Percentiles rank a stretch among this genome's conserved stretches.
These are phyloP conservation scores for Onychomys torridus DNA, from an alignment of 2,797 vertebrate species.

Conservation along the genomic window DNA sequence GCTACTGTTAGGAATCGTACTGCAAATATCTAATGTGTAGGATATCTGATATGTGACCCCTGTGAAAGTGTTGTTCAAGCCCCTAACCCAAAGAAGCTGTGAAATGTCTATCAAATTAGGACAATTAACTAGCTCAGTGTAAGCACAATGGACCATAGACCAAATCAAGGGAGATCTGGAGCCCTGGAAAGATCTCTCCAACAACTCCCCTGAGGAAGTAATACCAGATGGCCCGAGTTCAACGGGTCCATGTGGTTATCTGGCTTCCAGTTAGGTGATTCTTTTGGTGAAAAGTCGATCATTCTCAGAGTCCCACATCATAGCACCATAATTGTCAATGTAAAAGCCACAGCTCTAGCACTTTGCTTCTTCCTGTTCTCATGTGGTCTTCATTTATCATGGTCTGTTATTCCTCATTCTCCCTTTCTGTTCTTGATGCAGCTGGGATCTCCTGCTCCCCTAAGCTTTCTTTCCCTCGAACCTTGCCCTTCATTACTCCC, in stretches of 20 bases:
- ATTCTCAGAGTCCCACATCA: background rate
- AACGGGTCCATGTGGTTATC: background rate
- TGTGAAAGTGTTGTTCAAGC: background rate
- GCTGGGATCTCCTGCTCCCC: no score
- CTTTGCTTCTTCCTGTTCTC: no score
- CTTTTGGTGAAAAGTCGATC: background rate
- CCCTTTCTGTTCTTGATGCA: no score
- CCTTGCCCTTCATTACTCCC: no score
- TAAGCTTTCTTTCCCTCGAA: no score
- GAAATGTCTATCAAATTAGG: background rate
- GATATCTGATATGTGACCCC: background rate
- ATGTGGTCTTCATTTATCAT: no score
- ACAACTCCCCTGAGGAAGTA: background rate
- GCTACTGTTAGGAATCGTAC: background rate
- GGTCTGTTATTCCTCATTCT: no score
- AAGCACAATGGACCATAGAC: background rate
- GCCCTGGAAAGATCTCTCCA: background rate
- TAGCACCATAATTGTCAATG: background rate
- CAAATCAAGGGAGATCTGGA: background rate
- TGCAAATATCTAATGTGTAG: background rate
- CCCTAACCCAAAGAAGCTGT: background rate
- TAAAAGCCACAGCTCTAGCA: background rate
- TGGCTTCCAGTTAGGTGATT: background rate
- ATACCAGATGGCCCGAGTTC: no score
- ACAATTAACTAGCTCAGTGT: background rate